Evolutionary conservation across 2,797 vertebrate genomes (phyloP).

Genomic region (Octomys mimax): DNA sequence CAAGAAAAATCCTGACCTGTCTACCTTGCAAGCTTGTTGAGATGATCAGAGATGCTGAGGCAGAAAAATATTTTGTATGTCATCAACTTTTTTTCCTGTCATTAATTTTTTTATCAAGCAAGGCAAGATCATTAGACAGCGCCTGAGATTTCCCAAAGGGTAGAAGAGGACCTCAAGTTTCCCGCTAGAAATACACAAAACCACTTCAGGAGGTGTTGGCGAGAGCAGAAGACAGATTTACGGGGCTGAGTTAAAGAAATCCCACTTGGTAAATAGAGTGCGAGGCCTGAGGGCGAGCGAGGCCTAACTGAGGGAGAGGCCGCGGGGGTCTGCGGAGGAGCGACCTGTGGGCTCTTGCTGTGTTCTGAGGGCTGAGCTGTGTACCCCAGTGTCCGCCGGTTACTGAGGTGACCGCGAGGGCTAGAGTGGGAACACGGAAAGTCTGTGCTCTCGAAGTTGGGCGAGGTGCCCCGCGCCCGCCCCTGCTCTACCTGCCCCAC

Average conservation of each 20-base stretch:
- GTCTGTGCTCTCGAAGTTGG: no score
- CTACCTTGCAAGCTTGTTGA: neutral
- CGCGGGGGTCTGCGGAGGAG: neutral
- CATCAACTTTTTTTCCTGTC: neutral
- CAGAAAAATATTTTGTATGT: neutral
- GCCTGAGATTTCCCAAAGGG: neutral
- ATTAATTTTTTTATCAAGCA: neutral
- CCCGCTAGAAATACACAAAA: neutral
- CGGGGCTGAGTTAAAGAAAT: neutral
- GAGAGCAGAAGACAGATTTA: neutral
- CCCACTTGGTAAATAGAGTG: neutral
- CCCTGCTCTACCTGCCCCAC: constrained; percentile 93
- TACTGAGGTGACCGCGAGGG: neutral
- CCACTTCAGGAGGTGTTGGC: neutral
- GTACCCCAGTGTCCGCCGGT: neutral
- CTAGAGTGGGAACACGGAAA: neutral
- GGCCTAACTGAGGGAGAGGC: neutral
- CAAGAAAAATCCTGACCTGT: neutral
- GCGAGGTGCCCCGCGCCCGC: no score
- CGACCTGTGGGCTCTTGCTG: neutral
- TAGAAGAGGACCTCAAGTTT: neutral
- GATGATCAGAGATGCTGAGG: neutral
- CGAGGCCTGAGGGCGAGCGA: neutral
- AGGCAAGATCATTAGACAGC: neutral
- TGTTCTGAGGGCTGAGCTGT: no score